Conservation (phyloP, 2,888 invertebrate species). For the Dryomyza anilis region DNA sequence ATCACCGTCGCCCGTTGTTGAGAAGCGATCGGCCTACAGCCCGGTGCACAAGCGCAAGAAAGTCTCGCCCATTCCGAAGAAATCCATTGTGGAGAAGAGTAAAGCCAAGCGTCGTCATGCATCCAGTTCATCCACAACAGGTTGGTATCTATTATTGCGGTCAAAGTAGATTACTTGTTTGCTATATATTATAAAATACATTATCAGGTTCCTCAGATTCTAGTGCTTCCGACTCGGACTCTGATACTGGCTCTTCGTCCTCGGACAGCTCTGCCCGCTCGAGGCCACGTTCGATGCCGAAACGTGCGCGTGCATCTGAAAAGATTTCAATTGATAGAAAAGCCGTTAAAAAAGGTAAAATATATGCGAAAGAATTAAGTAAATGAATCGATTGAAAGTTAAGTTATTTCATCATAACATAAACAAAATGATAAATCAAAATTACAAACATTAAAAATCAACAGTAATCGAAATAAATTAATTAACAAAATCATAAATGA, state of each 20-base stretch:
- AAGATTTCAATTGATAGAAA: conserved; percentile 53
- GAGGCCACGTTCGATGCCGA: conserved; percentile 48
- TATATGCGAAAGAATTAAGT: neutral
- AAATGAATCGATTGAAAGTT: too few relatives aligned
- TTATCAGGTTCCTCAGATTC: conserved; percentile 52
- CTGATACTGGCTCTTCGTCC: conserved; percentile 58
- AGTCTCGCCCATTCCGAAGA: conserved; percentile 48
- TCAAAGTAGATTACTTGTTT: neutral
- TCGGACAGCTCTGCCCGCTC: conserved; percentile 59
- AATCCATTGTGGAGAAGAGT: conserved; percentile 40
- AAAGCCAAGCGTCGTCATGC: conserved; percentile 51
- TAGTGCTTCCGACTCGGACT: conserved; percentile 57
- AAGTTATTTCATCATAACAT: neutral
- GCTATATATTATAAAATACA: neutral
- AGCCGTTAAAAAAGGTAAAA: conserved; percentile 55
- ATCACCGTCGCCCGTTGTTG: conserved; percentile 49
- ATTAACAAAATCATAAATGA: too few relatives aligned
- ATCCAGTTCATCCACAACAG: conserved; percentile 59
- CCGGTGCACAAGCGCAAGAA: conserved; percentile 55
- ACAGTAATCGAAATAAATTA: too few relatives aligned
- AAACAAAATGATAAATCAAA: neutral
- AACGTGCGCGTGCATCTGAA: conserved; percentile 49
- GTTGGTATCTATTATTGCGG: conserved; percentile 26
- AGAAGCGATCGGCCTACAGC: conserved; percentile 51
- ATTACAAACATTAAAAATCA: too few relatives aligned